These are phyloP conservation scores for Gambusia yucatana DNA, from an alignment of 2,797 vertebrate species.

Conservation along the genomic window DNA sequence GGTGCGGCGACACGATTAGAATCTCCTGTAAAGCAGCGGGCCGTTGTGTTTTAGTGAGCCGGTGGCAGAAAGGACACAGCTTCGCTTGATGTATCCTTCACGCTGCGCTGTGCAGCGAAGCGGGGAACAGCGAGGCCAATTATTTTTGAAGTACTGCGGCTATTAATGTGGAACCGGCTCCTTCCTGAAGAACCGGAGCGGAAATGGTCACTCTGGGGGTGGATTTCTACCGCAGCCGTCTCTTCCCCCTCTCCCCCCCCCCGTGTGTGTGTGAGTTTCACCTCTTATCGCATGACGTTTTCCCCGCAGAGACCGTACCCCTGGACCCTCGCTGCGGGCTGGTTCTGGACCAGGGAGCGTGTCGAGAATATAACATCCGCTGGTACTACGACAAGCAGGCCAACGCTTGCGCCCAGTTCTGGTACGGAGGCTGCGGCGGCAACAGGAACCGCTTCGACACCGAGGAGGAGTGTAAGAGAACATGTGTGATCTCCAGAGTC, in stretches of 20 bases:
- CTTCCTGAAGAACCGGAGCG: conserved; percentile 26
- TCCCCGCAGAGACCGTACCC: conserved; percentile 66
- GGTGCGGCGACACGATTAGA: conserved; percentile 5
- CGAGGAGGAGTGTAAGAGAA: conserved; percentile 86
- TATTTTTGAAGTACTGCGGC: conserved; percentile 47
- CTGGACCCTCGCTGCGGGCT: conserved; percentile 76
- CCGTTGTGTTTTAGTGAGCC: conserved; percentile 7
- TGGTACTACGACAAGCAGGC: conserved; percentile 89
- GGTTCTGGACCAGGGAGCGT: conserved; percentile 85
- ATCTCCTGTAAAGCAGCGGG: background rate
- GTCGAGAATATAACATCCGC: conserved; percentile 85
- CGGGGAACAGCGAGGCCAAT: conserved; percentile 52
- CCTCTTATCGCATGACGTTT: background rate
- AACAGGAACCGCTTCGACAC: conserved; percentile 89
- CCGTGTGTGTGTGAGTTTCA: background rate
- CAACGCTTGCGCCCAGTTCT: conserved; percentile 91
- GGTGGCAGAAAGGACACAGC: conserved; percentile 2
- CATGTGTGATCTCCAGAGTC: conserved; percentile 77
- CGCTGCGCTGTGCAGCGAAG: conserved; percentile 24
- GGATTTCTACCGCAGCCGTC: background rate
- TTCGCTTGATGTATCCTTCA: conserved; percentile 20
- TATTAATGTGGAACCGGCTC: conserved; percentile 30
- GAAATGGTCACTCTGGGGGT: conserved; percentile 6
- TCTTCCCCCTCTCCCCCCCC: background rate
- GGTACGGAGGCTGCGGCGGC: conserved; percentile 86